Evolutionary conservation across 2,113 vertebrate species (phyloP).

Genomic region (Thunnus thynnus): DNA sequence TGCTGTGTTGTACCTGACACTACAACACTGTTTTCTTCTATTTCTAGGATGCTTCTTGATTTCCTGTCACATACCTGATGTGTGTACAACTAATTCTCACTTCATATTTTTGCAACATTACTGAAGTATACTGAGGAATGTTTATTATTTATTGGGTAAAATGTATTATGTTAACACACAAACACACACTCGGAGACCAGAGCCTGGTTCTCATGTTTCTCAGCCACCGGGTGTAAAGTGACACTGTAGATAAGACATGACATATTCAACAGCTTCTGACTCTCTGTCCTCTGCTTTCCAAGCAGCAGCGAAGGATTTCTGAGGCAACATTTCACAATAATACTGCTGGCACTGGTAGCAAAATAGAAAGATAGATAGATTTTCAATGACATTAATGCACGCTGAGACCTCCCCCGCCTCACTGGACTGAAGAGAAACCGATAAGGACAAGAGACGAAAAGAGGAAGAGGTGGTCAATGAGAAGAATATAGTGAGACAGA

Average conservation of each 20-base stretch:
- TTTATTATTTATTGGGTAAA: slow-evolving; percentile 37
- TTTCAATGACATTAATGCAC: not conserved
- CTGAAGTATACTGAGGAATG: not conserved
- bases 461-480: slow-evolving; percentile 4
- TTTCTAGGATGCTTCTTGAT: not conserved
- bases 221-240: slow-evolving; percentile 46
- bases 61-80: not conserved
- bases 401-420: not conserved
- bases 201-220: slow-evolving; percentile 47
- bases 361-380: not conserved
- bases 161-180: not conserved
- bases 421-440: not conserved
- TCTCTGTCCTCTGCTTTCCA: slow-evolving; percentile 4
- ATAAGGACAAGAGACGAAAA: slow-evolving; percentile 7
- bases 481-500: not conserved
- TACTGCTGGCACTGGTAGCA: too few relatives aligned
- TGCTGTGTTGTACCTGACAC: too few relatives aligned
- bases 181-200: slow-evolving; percentile 7
- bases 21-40: too few relatives aligned
- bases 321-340: slow-evolving; percentile 24
- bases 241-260: slow-evolving; percentile 57
- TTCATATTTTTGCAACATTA: not conserved
- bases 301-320: not conserved
- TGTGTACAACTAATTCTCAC: not conserved
- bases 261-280: slow-evolving; percentile 44